Conservation (phyloP, 1,140 invertebrate genomes). For the Drosophila pachea region DNA sequence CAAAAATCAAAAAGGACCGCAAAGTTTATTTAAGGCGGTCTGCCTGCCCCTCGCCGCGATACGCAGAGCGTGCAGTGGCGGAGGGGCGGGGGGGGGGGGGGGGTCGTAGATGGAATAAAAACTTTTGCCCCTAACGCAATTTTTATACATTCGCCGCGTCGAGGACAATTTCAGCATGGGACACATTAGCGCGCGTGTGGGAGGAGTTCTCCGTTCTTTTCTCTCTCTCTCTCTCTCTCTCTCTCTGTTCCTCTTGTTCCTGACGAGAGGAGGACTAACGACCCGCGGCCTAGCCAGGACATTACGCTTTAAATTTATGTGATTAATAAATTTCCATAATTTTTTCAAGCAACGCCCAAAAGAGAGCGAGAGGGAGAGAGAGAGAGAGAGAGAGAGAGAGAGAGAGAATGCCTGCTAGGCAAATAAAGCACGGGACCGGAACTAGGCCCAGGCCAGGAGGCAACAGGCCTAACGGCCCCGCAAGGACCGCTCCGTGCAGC, state of each 20-base stretch:
- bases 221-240: too few species aligned
- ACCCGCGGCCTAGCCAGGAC: constrained; percentile 45
- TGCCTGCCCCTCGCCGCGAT: not conserved
- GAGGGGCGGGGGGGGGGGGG: too few species aligned
- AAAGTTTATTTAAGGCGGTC: constrained; percentile 69
- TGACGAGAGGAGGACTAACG: constrained; percentile 39
- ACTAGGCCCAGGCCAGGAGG: constrained; percentile 32
- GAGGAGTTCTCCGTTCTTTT: not conserved
- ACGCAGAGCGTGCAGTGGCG: not conserved
- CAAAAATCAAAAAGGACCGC: constrained; percentile 55
- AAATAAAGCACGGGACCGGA: constrained; percentile 45
- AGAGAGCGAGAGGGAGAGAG: not conserved
- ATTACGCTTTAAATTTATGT: constrained; percentile 76
- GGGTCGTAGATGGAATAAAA: not conserved
- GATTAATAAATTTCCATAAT: constrained; percentile 78
- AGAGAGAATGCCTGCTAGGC: constrained; percentile 38
- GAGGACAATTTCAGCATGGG: constrained; percentile 59
- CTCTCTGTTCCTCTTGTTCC: too few species aligned
- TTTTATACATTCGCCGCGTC: constrained; percentile 59
- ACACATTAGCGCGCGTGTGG: constrained; percentile 60
- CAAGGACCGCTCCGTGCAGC: constrained; percentile 18
- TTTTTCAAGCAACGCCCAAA: constrained; percentile 26
- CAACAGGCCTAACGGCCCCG: constrained; percentile 20
- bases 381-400: not conserved
- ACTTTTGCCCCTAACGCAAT: constrained; percentile 61